Percentiles rank a stretch among this genome's conserved stretches.
These are phyloP conservation scores for Polylopha cassiicola DNA, from an alignment of 2,888 invertebrate genomes.

Conservation along the genomic window DNA sequence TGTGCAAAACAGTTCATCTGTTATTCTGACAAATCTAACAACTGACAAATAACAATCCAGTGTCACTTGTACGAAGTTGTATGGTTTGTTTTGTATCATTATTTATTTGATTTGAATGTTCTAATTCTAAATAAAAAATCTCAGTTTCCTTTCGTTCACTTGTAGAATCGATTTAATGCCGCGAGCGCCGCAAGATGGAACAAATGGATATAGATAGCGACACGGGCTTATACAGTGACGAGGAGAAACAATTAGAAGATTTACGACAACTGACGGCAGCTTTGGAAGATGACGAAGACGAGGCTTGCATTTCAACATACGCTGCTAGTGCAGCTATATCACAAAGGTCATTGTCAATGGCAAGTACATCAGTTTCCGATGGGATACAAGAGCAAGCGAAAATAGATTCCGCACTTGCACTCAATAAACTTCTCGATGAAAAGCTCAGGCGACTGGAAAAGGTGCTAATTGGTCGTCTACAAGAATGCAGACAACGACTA, in stretches of 20 bases:
- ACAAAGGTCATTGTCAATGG: slow-evolving; percentile 20
- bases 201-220: slow-evolving; percentile 30
- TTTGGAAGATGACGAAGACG: slow-evolving; percentile 34
- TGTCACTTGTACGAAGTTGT: too few species aligned
- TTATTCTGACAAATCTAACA: too few species aligned
- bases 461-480: slow-evolving; percentile 41
- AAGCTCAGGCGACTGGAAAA: slow-evolving; percentile 48
- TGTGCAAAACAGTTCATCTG: too few species aligned
- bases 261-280: slow-evolving; percentile 36
- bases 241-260: slow-evolving; percentile 38
- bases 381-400: slow-evolving; percentile 30
- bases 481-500: slow-evolving; percentile 51
- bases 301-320: slow-evolving; percentile 3
- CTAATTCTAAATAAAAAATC: too few species aligned
- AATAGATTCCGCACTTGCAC: slow-evolving; percentile 44
- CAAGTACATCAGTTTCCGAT: slow-evolving; percentile 16
- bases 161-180: too few species aligned
- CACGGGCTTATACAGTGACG: slow-evolving; percentile 33
- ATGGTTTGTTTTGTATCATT: too few species aligned
- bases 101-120: too few species aligned
- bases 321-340: slow-evolving; percentile 23
- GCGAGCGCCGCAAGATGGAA: too few species aligned
- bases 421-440: slow-evolving; percentile 57
- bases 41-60: too few species aligned
- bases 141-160: too few species aligned